Percentiles rank a stretch among this genome's conserved stretches.
Conservation (phyloP, 1,140 invertebrate species). For the Ceratina japonica region DNA sequence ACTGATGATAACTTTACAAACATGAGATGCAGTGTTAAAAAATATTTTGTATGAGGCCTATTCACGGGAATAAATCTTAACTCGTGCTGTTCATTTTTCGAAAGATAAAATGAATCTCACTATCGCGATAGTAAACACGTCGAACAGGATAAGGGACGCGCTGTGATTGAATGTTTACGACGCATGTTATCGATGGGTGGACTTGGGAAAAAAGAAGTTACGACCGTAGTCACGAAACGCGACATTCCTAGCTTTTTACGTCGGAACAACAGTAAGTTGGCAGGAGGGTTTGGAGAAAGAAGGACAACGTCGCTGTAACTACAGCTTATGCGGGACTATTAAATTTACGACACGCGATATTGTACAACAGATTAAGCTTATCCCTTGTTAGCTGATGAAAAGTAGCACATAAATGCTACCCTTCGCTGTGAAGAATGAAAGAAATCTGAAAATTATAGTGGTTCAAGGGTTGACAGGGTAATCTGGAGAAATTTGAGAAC, state of each 20-base stretch:
- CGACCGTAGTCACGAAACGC: neutral
- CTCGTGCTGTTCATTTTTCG: neutral
- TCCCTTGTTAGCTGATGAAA: constrained; percentile 41
- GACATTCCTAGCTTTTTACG: too few relatives aligned
- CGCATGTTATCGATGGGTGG: constrained; percentile 9
- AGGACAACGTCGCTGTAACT: constrained; percentile 1
- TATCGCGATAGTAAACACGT: constrained; percentile 16
- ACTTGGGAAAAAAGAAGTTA: neutral
- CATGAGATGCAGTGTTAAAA: neutral
- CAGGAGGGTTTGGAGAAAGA: neutral
- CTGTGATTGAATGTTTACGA: constrained; percentile 30
- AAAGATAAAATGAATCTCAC: neutral
- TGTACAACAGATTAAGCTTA: constrained; percentile 7
- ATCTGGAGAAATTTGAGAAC: too few relatives aligned
- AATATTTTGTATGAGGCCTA: too few relatives aligned
- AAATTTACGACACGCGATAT: constrained; percentile 49
- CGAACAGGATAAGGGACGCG: constrained; percentile 11
- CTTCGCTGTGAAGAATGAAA: neutral
- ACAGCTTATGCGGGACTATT: constrained; percentile 24
- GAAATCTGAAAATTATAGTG: neutral
- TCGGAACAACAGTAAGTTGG: too few relatives aligned
- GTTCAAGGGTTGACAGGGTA: too few relatives aligned
- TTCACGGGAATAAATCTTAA: neutral
- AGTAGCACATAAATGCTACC: constrained; percentile 6
- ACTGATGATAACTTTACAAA: too few relatives aligned